A percentile compares a stretch with the other conserved stretches of the same genome.
These are phyloP conservation scores for Sebastolobus altivelis DNA, from an alignment of 2,797 vertebrate genomes.

Conservation along the genomic window DNA sequence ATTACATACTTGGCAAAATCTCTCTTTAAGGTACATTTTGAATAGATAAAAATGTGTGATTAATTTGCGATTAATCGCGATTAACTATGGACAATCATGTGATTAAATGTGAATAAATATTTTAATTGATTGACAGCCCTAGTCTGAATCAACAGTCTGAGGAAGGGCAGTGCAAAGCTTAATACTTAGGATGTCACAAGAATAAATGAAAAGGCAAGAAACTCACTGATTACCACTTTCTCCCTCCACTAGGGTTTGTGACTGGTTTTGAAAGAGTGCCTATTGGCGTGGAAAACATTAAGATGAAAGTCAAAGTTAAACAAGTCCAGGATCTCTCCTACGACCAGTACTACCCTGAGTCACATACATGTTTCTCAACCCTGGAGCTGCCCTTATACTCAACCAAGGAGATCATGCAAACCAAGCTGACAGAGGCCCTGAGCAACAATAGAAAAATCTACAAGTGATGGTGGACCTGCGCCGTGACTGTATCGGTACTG, in stretches of 20 bases:
- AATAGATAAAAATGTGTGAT: no score
- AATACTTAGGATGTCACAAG: background rate
- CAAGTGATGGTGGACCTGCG: background rate
- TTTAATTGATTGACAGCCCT: no score
- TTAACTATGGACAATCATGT: no score
- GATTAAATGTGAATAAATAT: no score
- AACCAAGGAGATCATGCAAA: conserved; percentile 30
- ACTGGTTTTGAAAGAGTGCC: conserved; percentile 80
- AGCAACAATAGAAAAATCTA: background rate
- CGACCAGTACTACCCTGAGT: conserved; percentile 12
- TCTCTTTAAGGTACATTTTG: no score
- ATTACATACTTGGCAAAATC: no score
- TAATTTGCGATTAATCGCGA: no score
- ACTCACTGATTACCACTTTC: background rate
- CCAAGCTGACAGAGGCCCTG: conserved; percentile 34
- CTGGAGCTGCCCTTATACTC: conserved; percentile 31
- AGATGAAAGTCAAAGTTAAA: conserved; percentile 65
- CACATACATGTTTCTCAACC: conserved; percentile 1
- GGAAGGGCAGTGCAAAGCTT: background rate
- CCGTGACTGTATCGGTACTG: background rate
- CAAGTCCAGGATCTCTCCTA: background rate
- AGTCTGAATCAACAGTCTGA: background rate
- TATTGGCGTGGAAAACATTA: conserved; percentile 62
- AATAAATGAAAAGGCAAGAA: background rate
- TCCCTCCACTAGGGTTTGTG: conserved; percentile 74